Evolutionary conservation across 2,797 vertebrate species (phyloP).

Genomic region (Fistularia tabacaria): DNA sequence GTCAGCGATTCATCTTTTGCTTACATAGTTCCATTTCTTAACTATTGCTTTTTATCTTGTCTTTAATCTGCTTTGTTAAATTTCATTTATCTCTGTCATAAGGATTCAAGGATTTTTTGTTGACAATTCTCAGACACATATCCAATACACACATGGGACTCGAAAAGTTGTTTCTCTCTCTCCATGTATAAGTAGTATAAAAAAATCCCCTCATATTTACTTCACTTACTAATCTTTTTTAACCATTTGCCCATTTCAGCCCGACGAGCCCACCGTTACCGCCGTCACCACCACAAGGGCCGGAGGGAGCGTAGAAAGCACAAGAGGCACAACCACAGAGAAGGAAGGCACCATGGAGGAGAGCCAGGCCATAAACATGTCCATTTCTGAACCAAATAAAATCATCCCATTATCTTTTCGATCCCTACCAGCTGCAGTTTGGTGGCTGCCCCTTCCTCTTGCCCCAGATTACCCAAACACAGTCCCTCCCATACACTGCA

Average conservation of each 20-base stretch:
- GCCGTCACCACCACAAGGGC: conserved; percentile 87
- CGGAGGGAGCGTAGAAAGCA: conserved; percentile 89
- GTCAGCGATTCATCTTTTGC: conserved; percentile 27
- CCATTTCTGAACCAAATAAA: conserved; percentile 76
- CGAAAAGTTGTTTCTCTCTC: too few species aligned
- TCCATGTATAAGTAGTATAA: neutral
- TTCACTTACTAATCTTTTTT: conserved; percentile 6
- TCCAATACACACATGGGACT: too few species aligned
- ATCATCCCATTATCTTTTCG: conserved; percentile 1
- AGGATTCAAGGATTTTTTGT: too few species aligned
- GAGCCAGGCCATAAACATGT: conserved; percentile 61
- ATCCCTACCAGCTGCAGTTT: conserved; percentile 38
- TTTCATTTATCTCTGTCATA: too few species aligned
- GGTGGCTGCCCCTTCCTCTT: conserved; percentile 38
- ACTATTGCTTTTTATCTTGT: neutral
- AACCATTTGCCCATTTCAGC: conserved; percentile 64
- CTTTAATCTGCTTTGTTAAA: neutral
- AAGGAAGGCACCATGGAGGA: conserved; percentile 64
- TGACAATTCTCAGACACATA: too few species aligned
- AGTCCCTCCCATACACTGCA: neutral
- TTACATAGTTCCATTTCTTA: conserved; percentile 10
- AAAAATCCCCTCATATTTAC: conserved; percentile 4
- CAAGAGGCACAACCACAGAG: conserved; percentile 75
- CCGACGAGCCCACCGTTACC: conserved; percentile 84
- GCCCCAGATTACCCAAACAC: conserved; percentile 1